Conservation (phyloP, 1,140 invertebrate species). For the Chionoecetes opilio region DNA sequence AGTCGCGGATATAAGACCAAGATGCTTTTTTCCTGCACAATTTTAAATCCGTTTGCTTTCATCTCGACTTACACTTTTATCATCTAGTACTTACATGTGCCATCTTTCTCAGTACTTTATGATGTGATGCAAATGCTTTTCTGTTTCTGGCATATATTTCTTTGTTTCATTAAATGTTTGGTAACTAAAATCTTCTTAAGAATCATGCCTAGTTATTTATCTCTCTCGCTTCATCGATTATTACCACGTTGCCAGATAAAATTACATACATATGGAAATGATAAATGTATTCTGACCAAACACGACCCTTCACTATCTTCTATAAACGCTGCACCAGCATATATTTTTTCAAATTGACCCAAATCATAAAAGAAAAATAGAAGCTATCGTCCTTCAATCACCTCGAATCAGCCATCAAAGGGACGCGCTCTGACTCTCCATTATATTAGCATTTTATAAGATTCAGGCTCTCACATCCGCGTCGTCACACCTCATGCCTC, state of each 20-base stretch:
- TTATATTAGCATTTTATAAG: conserved; percentile 56
- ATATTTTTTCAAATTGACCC: neutral
- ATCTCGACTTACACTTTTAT: neutral
- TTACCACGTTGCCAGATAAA: neutral
- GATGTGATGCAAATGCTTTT: too few relatives aligned
- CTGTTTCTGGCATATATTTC: too few relatives aligned
- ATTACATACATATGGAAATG: neutral
- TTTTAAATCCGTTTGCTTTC: neutral
- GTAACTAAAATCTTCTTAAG: too few relatives aligned
- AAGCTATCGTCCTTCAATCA: neutral
- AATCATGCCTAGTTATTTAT: neutral
- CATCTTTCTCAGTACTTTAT: too few relatives aligned
- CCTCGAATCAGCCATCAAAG: neutral
- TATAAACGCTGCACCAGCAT: neutral
- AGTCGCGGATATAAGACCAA: neutral
- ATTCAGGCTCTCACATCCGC: conserved; percentile 18
- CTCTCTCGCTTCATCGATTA: neutral
- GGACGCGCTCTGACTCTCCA: neutral
- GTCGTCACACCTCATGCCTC: conserved; percentile 53
- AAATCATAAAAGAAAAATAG: neutral
- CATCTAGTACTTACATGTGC: too few relatives aligned
- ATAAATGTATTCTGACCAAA: neutral
- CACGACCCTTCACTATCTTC: neutral
- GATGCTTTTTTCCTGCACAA: neutral
- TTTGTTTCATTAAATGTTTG: too few relatives aligned